phyloP scores from a whole-genome alignment of 2,888 invertebrate genomes.

The Cheilosia variabilis region DNA sequence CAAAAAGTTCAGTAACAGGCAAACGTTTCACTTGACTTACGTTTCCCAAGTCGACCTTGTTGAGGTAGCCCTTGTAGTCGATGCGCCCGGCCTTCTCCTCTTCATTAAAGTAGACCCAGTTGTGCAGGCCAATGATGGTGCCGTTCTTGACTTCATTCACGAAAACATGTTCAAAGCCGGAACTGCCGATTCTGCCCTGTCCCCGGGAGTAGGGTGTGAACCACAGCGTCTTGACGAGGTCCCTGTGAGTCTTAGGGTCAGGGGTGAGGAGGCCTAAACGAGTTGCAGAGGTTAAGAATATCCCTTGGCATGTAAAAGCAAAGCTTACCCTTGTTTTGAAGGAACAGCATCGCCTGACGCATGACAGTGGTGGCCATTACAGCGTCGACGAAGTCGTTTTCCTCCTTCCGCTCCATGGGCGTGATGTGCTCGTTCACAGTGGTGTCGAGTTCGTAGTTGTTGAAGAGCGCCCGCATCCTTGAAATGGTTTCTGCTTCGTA shows the following conservation, averaged over 20 bases:
- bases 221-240: conserved; percentile 90
- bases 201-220: conserved; percentile 93
- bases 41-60: conserved; percentile 88
- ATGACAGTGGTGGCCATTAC: conserved; percentile 91
- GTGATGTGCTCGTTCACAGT: conserved; percentile 91
- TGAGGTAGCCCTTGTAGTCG: conserved; percentile 92
- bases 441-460: conserved; percentile 93
- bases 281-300: background rate
- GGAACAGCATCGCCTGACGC: conserved; percentile 85
- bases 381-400: conserved; percentile 91
- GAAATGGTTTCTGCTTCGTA: conserved; percentile 87
- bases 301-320: background rate
- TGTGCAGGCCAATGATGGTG: conserved; percentile 93
- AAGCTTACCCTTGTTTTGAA: conserved; percentile 85
- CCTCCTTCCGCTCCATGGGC: conserved; percentile 89
- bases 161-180: conserved; percentile 97
- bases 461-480: conserved; percentile 89
- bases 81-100: conserved; percentile 89
- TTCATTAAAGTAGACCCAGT: conserved; percentile 93
- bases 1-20: background rate
- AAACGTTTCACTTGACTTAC: conserved; percentile 84
- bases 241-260: conserved; percentile 89
- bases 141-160: conserved; percentile 93
- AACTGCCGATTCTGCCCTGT: conserved; percentile 91
- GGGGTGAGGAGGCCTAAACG: conserved; percentile 85